Evolutionary conservation across 2,797 vertebrate genomes (phyloP).

Genomic region (Leptodactylus fallax): DNA sequence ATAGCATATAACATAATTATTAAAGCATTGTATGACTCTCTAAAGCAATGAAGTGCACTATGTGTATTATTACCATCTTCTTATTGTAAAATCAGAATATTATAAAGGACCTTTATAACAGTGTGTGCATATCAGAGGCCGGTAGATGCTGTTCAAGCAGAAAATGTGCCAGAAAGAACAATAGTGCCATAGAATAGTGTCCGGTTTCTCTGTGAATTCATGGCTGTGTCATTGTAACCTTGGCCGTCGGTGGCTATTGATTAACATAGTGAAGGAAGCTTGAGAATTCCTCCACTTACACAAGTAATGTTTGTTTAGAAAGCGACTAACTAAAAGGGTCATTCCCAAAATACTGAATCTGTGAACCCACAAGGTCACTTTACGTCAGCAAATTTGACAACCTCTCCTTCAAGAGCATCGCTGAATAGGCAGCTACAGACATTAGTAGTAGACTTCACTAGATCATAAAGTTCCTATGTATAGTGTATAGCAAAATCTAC

Average conservation of each 20-base stretch:
- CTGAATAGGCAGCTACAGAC: no score
- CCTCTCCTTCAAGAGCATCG: neutral
- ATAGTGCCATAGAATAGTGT: slow-evolving; percentile 8
- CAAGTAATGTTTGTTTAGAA: neutral
- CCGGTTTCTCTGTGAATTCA: slow-evolving; percentile 12
- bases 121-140: neutral
- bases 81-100: neutral
- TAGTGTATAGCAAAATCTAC: no score
- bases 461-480: no score
- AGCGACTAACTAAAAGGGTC: neutral
- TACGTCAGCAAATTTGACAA: neutral
- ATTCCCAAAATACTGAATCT: neutral
- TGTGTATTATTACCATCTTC: neutral
- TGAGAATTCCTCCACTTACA: neutral
- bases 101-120: neutral
- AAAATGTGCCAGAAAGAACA: slow-evolving; percentile 9
- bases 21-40: no score
- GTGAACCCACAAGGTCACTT: neutral
- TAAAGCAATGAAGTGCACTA: no score
- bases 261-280: slow-evolving; percentile 25
- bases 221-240: slow-evolving; percentile 46
- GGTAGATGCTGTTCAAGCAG: slow-evolving; percentile 11
- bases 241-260: slow-evolving; percentile 39
- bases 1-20: neutral
- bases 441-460: no score